Percentiles rank a stretch among this genome's conserved stretches.
phyloP scores from a whole-genome alignment of 2,797 vertebrate genomes.

The Neostethus bicornis region DNA sequence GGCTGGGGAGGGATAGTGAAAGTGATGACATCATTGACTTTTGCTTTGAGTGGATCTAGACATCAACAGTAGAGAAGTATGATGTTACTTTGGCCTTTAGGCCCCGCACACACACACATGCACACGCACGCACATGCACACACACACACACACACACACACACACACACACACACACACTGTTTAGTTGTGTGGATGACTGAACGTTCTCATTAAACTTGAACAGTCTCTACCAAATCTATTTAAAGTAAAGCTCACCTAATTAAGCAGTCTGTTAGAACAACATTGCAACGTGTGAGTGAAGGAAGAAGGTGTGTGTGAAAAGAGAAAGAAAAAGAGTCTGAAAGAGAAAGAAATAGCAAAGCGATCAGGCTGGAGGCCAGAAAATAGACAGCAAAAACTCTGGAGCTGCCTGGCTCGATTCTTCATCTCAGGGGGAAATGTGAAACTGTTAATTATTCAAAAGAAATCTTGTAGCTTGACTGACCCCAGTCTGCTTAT shows the following conservation, averaged over 20 bases:
- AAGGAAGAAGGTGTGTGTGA: constrained; percentile 2
- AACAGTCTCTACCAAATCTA: not conserved
- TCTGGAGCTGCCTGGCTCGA: constrained; percentile 35
- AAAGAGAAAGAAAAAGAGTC: not conserved
- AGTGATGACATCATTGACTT: constrained; percentile 69
- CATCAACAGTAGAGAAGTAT: constrained; percentile 38
- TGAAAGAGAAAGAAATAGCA: constrained; percentile 9
- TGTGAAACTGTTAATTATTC: constrained; percentile 45
- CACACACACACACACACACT: constrained; percentile 14
- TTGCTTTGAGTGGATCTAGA: constrained; percentile 51
- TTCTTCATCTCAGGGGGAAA: constrained; percentile 44
- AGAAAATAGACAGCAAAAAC: constrained; percentile 56
- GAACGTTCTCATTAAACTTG: constrained; percentile 7
- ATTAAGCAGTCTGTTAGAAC: constrained; percentile 47
- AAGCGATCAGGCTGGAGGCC: constrained; percentile 16
- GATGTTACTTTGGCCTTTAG: constrained; percentile 59
- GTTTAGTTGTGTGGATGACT: not conserved
- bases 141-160: constrained; percentile 8
- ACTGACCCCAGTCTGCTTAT: constrained; percentile 4
- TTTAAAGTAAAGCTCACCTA: constrained; percentile 33
- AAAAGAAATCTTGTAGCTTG: constrained; percentile 17
- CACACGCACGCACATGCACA: constrained; percentile 15
- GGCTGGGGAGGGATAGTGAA: constrained; percentile 26
- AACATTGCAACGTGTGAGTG: constrained; percentile 13
- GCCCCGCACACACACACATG: constrained; percentile 17